These are phyloP conservation scores for Drosophila histrio DNA, from an alignment of 2,888 invertebrate genomes.

Conservation along the genomic window DNA sequence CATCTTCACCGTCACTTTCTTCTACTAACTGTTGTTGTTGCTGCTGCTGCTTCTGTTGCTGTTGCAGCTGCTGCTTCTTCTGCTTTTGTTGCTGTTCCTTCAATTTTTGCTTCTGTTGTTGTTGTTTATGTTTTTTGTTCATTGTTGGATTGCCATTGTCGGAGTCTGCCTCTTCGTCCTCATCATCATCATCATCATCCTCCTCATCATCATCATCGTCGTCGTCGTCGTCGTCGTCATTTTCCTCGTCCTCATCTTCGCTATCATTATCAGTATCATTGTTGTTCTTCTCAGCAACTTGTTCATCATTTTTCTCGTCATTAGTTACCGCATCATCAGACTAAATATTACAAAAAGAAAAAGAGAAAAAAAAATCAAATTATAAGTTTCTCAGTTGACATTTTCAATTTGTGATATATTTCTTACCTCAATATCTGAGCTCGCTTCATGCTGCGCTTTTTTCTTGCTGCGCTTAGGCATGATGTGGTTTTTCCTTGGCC, in stretches of 20 bases:
- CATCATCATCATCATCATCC: constrained; percentile 1
- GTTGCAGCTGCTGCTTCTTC: neutral
- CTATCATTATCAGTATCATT: neutral
- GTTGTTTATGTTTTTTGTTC: neutral
- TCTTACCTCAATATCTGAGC: constrained; percentile 17
- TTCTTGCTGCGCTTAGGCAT: constrained; percentile 2
- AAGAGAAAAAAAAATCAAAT: too few species aligned
- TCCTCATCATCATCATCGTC: neutral
- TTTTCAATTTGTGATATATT: neutral
- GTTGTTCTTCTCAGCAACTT: neutral
- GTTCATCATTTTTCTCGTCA: neutral
- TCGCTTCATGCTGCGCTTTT: constrained; percentile 9
- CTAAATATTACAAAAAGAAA: too few species aligned
- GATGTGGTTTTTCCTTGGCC: neutral
- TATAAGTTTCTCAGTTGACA: too few species aligned
- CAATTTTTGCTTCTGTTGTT: neutral
- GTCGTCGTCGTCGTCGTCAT: too few species aligned
- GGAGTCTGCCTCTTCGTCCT: neutral
- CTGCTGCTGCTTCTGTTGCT: neutral
- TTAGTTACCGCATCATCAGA: neutral
- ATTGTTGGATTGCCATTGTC: neutral
- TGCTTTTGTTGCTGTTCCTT: neutral
- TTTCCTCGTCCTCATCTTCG: neutral
- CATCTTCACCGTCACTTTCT: constrained; percentile 2
- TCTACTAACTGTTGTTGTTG: neutral